phyloP scores from a whole-genome alignment of 1,140 invertebrate species.

The Nylanderia fulva region DNA sequence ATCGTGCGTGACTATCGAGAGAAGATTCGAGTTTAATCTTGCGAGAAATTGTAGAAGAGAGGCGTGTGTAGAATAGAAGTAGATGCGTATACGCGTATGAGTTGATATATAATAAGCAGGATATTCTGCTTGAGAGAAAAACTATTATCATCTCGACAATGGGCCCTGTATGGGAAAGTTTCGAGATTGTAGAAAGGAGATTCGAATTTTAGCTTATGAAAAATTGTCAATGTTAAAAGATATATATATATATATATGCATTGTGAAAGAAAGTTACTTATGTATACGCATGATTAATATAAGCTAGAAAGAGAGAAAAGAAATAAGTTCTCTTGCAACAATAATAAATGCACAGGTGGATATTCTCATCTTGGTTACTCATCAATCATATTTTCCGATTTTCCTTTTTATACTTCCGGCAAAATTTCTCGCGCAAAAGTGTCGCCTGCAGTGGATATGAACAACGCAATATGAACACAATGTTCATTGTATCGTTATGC shows the following conservation, averaged over 20 bases:
- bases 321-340: background rate
- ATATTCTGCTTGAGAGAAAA: constrained; percentile 26
- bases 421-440: constrained; percentile 15
- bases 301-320: background rate
- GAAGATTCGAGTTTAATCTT: constrained; percentile 59
- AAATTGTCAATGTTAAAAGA: constrained; percentile 3
- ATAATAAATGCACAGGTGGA: constrained; percentile 20
- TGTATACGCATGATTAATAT: background rate
- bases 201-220: background rate
- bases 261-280: too few relatives aligned
- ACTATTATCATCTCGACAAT: background rate
- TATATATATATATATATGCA: background rate
- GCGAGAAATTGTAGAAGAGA: constrained; percentile 48
- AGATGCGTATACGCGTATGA: constrained; percentile 1
- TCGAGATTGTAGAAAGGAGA: background rate
- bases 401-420: constrained; percentile 1
- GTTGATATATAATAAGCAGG: constrained; percentile 34
- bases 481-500: constrained; percentile 21
- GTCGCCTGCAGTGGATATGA: constrained; percentile 13
- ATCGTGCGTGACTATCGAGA: constrained; percentile 53
- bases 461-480: constrained; percentile 31
- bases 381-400: constrained; percentile 19
- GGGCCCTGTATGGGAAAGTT: background rate
- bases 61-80: constrained; percentile 39
- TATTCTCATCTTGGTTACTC: background rate